Conservation (phyloP, 1,140 invertebrate genomes). For the Lepidurus arcticus region DNA sequence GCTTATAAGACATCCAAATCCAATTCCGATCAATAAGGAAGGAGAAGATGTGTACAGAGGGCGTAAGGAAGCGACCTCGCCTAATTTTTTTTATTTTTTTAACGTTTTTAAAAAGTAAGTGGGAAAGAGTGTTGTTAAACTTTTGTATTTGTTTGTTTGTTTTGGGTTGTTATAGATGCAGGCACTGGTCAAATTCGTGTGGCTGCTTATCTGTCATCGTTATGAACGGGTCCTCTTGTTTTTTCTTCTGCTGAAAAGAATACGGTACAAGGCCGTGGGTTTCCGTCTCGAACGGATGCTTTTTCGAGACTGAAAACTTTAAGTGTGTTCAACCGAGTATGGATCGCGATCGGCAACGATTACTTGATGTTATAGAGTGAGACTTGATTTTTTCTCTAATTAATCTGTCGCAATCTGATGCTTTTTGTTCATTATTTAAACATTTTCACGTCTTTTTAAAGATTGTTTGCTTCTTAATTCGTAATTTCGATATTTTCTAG, state of each 20-base stretch:
- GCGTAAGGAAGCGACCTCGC: no score
- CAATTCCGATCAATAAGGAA: no score
- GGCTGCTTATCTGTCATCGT: conserved; percentile 10
- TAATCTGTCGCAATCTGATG: not conserved
- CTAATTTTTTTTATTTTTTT: not conserved
- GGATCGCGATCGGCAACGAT: conserved; percentile 47
- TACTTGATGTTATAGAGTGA: conserved; percentile 46
- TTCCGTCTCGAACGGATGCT: conserved; percentile 12
- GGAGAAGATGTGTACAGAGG: no score
- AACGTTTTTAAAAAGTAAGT: not conserved
- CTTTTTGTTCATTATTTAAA: no score
- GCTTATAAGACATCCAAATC: no score
- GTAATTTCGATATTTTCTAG: no score
- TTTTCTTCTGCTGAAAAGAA: conserved; percentile 11
- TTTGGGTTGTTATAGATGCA: not conserved
- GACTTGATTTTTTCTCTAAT: not conserved
- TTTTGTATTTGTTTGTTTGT: not conserved
- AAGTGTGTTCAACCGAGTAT: conserved; percentile 39
- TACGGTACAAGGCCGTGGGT: conserved; percentile 13
- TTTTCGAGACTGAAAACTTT: not conserved
- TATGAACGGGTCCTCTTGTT: not conserved
- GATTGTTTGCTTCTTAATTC: no score
- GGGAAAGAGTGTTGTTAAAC: no score
- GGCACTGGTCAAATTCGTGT: not conserved
- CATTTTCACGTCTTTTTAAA: no score